A percentile compares a stretch with the other conserved stretches of the same genome.
These are phyloP conservation scores for Lucinisca nassula DNA, from an alignment of 2,888 invertebrate genomes.

Conservation along the genomic window DNA sequence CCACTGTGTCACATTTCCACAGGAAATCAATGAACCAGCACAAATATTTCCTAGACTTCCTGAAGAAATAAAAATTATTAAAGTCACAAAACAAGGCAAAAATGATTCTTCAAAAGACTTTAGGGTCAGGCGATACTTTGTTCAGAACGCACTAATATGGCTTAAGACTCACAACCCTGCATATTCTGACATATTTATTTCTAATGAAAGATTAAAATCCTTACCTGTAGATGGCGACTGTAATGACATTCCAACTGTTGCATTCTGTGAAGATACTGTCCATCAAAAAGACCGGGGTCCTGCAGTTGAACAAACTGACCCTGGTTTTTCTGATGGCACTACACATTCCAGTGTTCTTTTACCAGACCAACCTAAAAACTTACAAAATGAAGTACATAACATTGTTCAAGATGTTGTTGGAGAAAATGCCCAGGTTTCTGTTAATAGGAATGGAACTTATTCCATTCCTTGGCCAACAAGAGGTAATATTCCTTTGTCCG, in stretches of 20 bases:
- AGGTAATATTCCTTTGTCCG: slow-evolving; percentile 36
- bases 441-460: slow-evolving; percentile 30
- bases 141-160: slow-evolving; percentile 58
- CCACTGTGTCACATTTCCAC: slow-evolving; percentile 62
- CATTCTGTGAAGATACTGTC: background rate
- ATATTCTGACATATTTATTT: slow-evolving; percentile 55
- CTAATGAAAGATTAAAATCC: slow-evolving; percentile 26
- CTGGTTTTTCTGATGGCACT: slow-evolving; percentile 23
- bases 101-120: slow-evolving; percentile 53
- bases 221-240: slow-evolving; percentile 44
- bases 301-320: slow-evolving; percentile 43
- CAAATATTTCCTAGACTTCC: slow-evolving; percentile 49
- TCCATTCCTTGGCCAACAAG: slow-evolving; percentile 56
- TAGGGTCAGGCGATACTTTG: slow-evolving; percentile 37
- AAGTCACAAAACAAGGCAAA: slow-evolving; percentile 54
- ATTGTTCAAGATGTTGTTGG: slow-evolving; percentile 16
- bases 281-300: slow-evolving; percentile 55
- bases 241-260: slow-evolving; percentile 2
- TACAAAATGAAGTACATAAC: slow-evolving; percentile 11
- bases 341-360: slow-evolving; percentile 42
- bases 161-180: slow-evolving; percentile 58
- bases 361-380: slow-evolving; percentile 17
- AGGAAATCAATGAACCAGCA: slow-evolving; percentile 53
- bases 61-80: slow-evolving; percentile 57
- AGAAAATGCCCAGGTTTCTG: background rate